A percentile compares a stretch with the other conserved stretches of the same genome.
phyloP scores from a whole-genome alignment of 2,797 vertebrate species.

The Ispidina picta region DNA sequence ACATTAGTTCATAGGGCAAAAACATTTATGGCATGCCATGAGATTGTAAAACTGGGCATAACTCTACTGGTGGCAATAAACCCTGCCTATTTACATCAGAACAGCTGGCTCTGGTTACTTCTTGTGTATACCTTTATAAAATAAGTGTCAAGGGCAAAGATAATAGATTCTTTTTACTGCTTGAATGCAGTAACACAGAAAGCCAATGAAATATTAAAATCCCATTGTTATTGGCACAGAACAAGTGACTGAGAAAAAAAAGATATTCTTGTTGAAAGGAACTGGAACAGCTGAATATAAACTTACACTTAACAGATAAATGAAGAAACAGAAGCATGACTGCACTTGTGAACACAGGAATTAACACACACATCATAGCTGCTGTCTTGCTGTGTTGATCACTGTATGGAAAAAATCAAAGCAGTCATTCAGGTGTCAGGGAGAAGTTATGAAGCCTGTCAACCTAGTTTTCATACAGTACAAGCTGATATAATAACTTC shows the following conservation, averaged over 20 bases:
- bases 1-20: slow-evolving; percentile 14
- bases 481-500: background rate
- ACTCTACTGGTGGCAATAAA: background rate
- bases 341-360: background rate
- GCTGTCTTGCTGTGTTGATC: background rate
- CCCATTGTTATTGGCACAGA: background rate
- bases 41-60: slow-evolving; percentile 22
- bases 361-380: background rate
- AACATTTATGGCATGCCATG: background rate
- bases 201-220: background rate
- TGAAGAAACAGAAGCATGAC: background rate
- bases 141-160: slow-evolving; percentile 16
- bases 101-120: background rate
- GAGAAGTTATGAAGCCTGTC: background rate
- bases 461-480: background rate
- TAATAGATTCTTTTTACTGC: background rate
- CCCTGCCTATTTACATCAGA: background rate
- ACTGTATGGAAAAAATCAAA: background rate
- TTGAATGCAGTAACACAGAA: background rate
- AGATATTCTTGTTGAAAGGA: background rate
- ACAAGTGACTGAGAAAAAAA: background rate
- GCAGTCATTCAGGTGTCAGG: background rate
- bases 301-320: background rate
- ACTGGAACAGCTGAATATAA: background rate
- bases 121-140: background rate